Conservation (phyloP, 1,140 invertebrate genomes). For the Radopholus similis region DNA sequence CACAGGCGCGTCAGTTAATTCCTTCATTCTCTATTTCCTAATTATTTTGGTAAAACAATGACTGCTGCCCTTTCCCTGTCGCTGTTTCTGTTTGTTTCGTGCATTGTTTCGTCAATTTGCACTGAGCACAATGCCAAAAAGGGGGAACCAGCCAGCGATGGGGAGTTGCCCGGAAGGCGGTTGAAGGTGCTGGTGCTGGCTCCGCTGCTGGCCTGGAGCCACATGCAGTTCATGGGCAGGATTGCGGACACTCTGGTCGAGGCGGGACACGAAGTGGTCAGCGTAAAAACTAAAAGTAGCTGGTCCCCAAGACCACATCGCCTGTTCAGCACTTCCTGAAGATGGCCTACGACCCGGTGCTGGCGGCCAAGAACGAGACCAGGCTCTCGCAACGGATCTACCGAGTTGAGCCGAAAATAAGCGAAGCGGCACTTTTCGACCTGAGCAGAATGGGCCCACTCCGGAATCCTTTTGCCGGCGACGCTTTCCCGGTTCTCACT, state of each 20-base stretch:
- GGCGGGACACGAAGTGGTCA: constrained; percentile 47
- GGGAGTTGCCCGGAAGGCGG: background rate
- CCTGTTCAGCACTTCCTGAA: background rate
- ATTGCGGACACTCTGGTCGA: constrained; percentile 40
- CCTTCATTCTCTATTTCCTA: no score
- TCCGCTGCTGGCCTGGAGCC: constrained; percentile 30
- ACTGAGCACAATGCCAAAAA: no score
- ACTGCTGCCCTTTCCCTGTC: no score
- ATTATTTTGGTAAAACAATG: no score
- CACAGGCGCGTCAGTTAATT: no score
- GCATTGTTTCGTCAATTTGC: no score
- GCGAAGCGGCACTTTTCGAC: background rate
- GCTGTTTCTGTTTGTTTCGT: no score
- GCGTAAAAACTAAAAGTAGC: no score
- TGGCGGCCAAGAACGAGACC: background rate
- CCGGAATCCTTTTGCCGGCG: background rate
- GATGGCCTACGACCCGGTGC: background rate
- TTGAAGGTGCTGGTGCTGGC: constrained; percentile 28
- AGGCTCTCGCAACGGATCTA: background rate
- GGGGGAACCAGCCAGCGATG: no score
- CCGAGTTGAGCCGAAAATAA: background rate
- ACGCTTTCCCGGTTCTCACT: background rate
- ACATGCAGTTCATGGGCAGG: constrained; percentile 34
- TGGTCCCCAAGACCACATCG: background rate
- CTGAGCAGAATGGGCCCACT: background rate